These are phyloP conservation scores for Halesus radiatus DNA, from an alignment of 1,140 invertebrate genomes.

Conservation along the genomic window DNA sequence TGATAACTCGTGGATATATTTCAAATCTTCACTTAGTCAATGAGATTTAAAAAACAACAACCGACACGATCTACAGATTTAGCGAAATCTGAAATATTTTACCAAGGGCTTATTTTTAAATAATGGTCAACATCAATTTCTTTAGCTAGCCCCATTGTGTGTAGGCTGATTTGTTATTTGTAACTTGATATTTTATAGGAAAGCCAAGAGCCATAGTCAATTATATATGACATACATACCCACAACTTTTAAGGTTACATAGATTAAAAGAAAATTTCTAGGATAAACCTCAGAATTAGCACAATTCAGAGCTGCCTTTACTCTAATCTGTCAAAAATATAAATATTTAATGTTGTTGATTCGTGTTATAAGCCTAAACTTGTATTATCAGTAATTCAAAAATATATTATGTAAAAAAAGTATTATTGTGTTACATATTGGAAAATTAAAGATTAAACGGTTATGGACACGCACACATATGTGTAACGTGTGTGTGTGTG, in stretches of 20 bases:
- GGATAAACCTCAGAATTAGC: conserved; percentile 25
- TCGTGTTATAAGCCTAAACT: conserved; percentile 30
- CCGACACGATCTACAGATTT: too few relatives aligned
- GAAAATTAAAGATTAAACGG: background rate
- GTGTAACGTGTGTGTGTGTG: background rate
- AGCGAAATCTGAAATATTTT: too few relatives aligned
- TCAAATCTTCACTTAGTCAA: too few relatives aligned
- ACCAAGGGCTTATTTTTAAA: background rate
- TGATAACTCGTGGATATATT: too few relatives aligned
- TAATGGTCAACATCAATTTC: background rate
- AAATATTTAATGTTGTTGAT: conserved; percentile 35
- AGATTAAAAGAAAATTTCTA: conserved; percentile 13
- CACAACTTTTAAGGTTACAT: conserved; percentile 6
- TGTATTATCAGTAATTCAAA: background rate
- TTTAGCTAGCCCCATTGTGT: too few relatives aligned
- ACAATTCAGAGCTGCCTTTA: conserved; percentile 35
- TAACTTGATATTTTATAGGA: conserved; percentile 5
- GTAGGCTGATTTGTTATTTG: background rate
- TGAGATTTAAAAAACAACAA: too few relatives aligned
- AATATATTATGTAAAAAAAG: background rate
- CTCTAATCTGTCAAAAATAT: conserved; percentile 33
- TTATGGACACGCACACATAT: too few relatives aligned
- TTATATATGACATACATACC: conserved; percentile 16
- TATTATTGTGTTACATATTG: background rate
- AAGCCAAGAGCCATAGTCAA: conserved; percentile 32